phyloP scores from a whole-genome alignment of 2,888 invertebrate species.

The Caenorhabditis macrosperma region DNA sequence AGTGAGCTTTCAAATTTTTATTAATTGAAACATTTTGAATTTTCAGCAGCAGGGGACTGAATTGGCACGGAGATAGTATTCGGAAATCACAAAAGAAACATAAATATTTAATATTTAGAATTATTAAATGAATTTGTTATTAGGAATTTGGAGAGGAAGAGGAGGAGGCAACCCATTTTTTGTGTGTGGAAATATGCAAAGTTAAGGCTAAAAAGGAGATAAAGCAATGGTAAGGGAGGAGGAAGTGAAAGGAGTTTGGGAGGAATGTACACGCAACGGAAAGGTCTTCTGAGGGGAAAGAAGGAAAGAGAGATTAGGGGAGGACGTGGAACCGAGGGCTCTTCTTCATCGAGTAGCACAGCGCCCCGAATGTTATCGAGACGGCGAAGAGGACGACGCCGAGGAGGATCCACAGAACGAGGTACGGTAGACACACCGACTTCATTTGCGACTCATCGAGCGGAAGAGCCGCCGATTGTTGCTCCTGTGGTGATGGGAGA shows the following conservation, averaged over 20 bases:
- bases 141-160: too few relatives aligned
- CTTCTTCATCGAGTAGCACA: conserved; percentile 64
- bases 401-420: conserved; percentile 66
- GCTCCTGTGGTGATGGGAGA: conserved; percentile 54
- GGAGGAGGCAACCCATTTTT: conserved; percentile 39
- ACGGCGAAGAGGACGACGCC: conserved; percentile 65
- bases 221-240: conserved; percentile 12
- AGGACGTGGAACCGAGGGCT: conserved; percentile 64
- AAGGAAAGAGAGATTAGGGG: conserved; percentile 11
- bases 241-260: not conserved
- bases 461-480: conserved; percentile 34
- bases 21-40: conserved; percentile 7
- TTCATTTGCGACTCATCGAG: conserved; percentile 33
- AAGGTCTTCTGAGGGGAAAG: conserved; percentile 44
- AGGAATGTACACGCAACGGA: conserved; percentile 55
- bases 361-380: conserved; percentile 62
- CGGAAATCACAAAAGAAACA: conserved; percentile 5
- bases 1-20: not conserved
- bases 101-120: not conserved
- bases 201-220: conserved; percentile 6
- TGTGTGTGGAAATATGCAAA: conserved; percentile 34
- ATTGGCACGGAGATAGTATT: conserved; percentile 42
- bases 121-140: conserved; percentile 1
- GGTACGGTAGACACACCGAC: conserved; percentile 65
- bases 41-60: conserved; percentile 4